Base-by-base conservation (phyloP, 2,888 invertebrate genomes). In the Caenorhabditis sp. region DNA sequence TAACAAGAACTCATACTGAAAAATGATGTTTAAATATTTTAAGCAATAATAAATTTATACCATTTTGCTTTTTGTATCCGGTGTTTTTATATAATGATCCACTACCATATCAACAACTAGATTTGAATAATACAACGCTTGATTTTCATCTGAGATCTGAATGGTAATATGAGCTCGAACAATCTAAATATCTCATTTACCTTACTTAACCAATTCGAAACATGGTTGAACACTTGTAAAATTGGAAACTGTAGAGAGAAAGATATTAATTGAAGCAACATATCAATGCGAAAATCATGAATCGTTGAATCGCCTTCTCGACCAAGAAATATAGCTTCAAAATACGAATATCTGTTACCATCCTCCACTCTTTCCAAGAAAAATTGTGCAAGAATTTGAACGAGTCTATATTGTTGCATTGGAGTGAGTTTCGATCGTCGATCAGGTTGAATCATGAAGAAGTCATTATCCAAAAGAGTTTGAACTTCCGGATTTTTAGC, bases 281-380 rank as follows among this genome's bases (percentile, higher is more conserved):
- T 31, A 14, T 64, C 63, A 5, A 80, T 62, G 1, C 80, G 69
- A 27, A 66, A 70, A 17, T 76, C 71, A 53, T 80, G 79, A 7
- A 77, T 63, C 4, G 57, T 31, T 1, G 68, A 26, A 31, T 81
- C 81, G 2, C 76, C 80, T 31, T 77, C 62, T 49, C 80, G 59
- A 1, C 78, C 81, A 1, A 81, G 64, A 50, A 81, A 81, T 23
- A 81, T 70, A n/a, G 78, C 73, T 59, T 80, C 80, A 57, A 80
- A 80, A 62, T 76, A 80, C 8, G 77, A 59, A 54, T 67, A 70
- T 21, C 72, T 61, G 27, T 70, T 62, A 8, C 65, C 65, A 53
- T 80, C 80, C 23, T 80, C 80, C 1, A 52, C 62, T 25, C 75
- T 65, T 59, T 80, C 80, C 77, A 77, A 31, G 52, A 67, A 80